Base-by-base conservation (phyloP, 2,797 vertebrate genomes). In the Peromyscus eremicus region DNA sequence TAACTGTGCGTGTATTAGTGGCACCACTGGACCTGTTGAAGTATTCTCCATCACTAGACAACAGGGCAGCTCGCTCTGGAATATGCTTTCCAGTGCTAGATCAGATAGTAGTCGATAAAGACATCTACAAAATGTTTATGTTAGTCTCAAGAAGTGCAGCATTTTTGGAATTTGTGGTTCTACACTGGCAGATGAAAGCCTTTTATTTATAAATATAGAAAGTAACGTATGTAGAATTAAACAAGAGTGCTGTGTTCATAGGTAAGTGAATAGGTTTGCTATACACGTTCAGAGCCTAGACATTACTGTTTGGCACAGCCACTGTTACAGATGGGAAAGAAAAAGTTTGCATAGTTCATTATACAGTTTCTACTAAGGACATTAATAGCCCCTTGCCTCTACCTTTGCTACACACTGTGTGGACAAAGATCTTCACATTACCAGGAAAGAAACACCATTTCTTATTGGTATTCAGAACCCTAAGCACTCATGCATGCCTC, bases 21-120 rank as follows among this genome's bases (percentile, higher is more conserved):
- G 94, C 3, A 66, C 49, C 14, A 17, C 60, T 80, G 40, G 97
- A 81, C 73, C 25, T 76, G 85, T 32, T 43, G 52, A 93, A 91
- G 43, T 89, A 81, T 49, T 86, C 68, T 92, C 49, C 0, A n/a
- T 85, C 87, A 37, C 37, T 7, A 43, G 6, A 37, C 37, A 8
- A 32, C 34, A 80, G n/a, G 43, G 70, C 2, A 57, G 37, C n/a
- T 6, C 25, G n/a, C n/a, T 8, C 29, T 11, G 89, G 89, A 91
- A n/a, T 88, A 92, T 25, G 92, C 62, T 96, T 94, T 73, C 49
- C 79, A 93, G 85, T 43, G 19, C 68, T 89, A 83, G 71, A 37
- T 90, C 95, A 85, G 43, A 97, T 86, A 89, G 90, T 97, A 91
- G n/a, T 91, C 97, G 93, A 83, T 73, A 94, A 96, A 95, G 93